phyloP scores from a whole-genome alignment of 2,113 vertebrate species.

The Colossoma macropomum region DNA sequence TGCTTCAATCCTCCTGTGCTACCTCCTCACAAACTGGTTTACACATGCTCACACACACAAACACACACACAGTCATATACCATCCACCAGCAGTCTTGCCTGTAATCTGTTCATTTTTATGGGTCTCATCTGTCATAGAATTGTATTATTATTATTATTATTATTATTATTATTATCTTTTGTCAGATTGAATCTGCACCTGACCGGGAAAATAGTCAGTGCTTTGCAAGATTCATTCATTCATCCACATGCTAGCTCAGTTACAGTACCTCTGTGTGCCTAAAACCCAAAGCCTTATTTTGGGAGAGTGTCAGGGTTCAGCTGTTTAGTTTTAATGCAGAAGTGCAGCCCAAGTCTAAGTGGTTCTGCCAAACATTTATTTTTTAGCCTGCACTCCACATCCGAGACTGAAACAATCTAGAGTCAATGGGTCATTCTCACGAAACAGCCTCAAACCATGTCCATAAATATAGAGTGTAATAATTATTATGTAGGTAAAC shows the following conservation, averaged over 20 bases:
- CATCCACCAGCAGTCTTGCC: constrained; percentile 40
- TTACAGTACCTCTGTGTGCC: constrained; percentile 78
- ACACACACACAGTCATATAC: background rate
- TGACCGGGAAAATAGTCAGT: background rate
- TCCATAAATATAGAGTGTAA: no score
- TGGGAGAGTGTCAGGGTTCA: constrained; percentile 73
- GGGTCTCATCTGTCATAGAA: background rate
- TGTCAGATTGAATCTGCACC: constrained; percentile 5
- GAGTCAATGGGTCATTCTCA: background rate
- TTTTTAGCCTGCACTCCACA: constrained; percentile 22
- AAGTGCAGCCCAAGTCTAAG: constrained; percentile 55
- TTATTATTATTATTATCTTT: constrained; percentile 28
- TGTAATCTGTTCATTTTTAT: constrained; percentile 26
- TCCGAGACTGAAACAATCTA: constrained; percentile 13
- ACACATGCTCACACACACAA: constrained; percentile 17
- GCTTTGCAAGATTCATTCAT: constrained; percentile 10
- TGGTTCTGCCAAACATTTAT: constrained; percentile 30
- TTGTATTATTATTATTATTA: constrained; percentile 11
- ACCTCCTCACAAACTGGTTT: constrained; percentile 24
- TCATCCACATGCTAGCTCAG: constrained; percentile 73
- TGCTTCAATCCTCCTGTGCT: constrained; percentile 31
- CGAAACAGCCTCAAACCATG: background rate
- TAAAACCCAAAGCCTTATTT: constrained; percentile 81
- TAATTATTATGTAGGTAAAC: no score
- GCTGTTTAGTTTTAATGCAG: constrained; percentile 59